phyloP scores from a whole-genome alignment of 2,888 invertebrate genomes.

The Yponomeuta cagnagella region DNA sequence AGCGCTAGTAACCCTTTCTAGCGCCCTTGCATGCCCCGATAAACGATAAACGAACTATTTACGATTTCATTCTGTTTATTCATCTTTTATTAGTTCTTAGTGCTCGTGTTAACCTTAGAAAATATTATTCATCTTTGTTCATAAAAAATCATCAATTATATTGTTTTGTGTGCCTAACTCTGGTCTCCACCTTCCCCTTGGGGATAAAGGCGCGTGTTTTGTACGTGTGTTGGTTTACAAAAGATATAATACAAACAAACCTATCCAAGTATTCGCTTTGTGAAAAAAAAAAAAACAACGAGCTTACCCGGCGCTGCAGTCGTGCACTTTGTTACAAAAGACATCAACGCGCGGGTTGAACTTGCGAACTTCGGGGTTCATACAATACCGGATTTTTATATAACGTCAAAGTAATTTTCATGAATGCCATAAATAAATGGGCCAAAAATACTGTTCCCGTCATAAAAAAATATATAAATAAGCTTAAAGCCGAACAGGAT shows the following conservation, averaged over 20 bases:
- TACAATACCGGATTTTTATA: not conserved
- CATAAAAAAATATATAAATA: too few relatives aligned
- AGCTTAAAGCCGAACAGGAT: too few relatives aligned
- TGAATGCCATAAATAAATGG: not conserved
- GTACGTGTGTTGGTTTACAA: not conserved
- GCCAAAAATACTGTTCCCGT: not conserved
- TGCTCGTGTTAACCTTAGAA: too few relatives aligned
- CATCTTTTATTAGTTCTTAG: too few relatives aligned
- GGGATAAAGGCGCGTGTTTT: too few relatives aligned
- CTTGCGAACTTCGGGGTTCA: not conserved
- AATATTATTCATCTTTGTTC: too few relatives aligned
- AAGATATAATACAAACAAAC: not conserved
- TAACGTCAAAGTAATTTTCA: not conserved
- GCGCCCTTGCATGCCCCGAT: not conserved
- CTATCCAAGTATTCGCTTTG: not conserved
- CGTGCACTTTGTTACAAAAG: constrained; percentile 17
- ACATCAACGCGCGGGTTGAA: constrained; percentile 20
- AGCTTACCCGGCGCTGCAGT: not conserved
- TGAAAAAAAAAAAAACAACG: not conserved
- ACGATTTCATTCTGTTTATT: too few relatives aligned
- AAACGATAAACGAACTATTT: too few relatives aligned
- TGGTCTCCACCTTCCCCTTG: too few relatives aligned
- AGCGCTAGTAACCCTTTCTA: not conserved
- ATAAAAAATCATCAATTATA: too few relatives aligned
- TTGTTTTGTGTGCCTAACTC: too few relatives aligned